These are phyloP conservation scores for Serripes groenlandicus DNA, from an alignment of 2,888 invertebrate genomes.

Conservation along the genomic window DNA sequence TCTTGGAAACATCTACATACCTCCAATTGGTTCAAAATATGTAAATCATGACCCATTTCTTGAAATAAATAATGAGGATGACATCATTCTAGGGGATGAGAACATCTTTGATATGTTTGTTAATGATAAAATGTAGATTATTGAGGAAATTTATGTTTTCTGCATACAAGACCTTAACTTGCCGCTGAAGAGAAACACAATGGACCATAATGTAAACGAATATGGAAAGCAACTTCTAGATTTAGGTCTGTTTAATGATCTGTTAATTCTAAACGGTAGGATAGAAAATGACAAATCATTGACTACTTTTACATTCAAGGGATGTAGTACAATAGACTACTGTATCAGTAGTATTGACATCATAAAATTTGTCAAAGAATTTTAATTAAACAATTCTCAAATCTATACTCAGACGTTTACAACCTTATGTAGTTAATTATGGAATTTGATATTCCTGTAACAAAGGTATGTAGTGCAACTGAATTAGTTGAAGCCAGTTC, in stretches of 20 bases:
- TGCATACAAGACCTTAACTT: background rate
- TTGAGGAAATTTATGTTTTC: background rate
- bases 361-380: background rate
- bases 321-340: slow-evolving; percentile 4
- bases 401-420: slow-evolving; percentile 10
- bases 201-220: slow-evolving; percentile 4
- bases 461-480: too few relatives aligned
- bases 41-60: slow-evolving; percentile 5
- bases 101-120: background rate
- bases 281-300: background rate
- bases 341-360: background rate
- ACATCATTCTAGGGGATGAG: slow-evolving; percentile 8
- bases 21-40: slow-evolving; percentile 9
- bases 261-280: slow-evolving; percentile 15
- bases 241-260: slow-evolving; percentile 7
- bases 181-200: slow-evolving; percentile 2
- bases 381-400: background rate
- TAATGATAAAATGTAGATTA: background rate
- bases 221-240: slow-evolving; percentile 13
- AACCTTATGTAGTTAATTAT: too few relatives aligned
- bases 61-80: background rate
- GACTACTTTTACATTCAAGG: slow-evolving; percentile 14
- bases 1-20: slow-evolving; percentile 6
- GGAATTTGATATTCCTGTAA: too few relatives aligned
- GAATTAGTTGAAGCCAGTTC: too few relatives aligned